Conservation (phyloP, 2,113 vertebrate species). For the Burhinus bistriatus region DNA sequence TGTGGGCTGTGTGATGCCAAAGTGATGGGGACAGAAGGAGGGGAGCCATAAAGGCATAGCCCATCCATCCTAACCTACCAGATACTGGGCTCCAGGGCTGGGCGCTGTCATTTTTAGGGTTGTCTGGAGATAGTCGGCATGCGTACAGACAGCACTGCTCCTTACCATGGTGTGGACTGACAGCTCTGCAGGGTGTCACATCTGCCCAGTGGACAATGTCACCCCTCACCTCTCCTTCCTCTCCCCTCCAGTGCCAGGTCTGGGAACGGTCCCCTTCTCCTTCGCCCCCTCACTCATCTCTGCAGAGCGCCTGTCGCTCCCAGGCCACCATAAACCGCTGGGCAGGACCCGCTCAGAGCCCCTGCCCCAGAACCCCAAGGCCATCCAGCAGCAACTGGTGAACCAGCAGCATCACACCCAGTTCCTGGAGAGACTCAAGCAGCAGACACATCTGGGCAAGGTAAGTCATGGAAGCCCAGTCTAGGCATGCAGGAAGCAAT, state of each 20-base stretch:
- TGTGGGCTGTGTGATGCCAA: neutral
- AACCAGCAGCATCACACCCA: conserved; percentile 76
- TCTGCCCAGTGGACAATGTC: neutral
- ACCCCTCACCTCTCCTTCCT: neutral
- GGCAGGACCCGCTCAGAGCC: conserved; percentile 92
- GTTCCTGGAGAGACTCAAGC: conserved; percentile 78
- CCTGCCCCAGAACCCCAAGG: conserved; percentile 82
- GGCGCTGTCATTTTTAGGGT: neutral
- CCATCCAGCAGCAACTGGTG: conserved; percentile 72
- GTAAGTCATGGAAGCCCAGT: conserved; percentile 26
- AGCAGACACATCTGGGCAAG: conserved; percentile 78
- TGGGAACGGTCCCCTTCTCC: conserved; percentile 79
- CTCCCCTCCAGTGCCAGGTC: conserved; percentile 74
- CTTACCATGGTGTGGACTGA: rapidly evolving
- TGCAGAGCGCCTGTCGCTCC: conserved; percentile 70
- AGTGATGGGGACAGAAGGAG: neutral
- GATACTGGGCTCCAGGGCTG: neutral
- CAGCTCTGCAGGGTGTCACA: neutral
- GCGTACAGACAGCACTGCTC: neutral
- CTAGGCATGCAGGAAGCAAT: no score
- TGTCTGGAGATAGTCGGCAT: neutral
- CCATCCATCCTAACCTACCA: neutral
- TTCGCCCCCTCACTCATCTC: conserved; percentile 76
- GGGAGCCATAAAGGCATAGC: neutral
- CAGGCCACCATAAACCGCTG: conserved; percentile 83